phyloP scores from a whole-genome alignment of 2,797 vertebrate genomes.

The Myotis pilosus region DNA sequence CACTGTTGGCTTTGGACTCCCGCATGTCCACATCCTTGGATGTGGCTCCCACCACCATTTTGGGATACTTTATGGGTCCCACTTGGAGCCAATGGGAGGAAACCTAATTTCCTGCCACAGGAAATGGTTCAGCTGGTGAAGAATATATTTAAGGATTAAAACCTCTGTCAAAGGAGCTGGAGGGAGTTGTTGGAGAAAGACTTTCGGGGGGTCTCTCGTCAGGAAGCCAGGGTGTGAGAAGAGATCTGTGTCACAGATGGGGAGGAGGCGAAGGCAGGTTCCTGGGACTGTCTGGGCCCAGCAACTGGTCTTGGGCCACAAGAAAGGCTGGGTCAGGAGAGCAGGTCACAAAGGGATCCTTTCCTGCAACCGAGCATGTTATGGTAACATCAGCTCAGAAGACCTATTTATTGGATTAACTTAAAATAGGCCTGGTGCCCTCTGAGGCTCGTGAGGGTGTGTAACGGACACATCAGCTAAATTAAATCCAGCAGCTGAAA shows the following conservation, averaged over 20 bases:
- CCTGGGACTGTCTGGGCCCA: background rate
- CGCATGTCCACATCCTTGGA: constrained; percentile 35
- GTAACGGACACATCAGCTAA: constrained; percentile 18
- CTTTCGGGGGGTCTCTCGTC: background rate
- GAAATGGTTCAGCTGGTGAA: constrained; percentile 56
- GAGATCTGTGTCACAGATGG: background rate
- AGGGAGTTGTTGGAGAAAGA: constrained; percentile 21
- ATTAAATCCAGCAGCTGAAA: constrained; percentile 45
- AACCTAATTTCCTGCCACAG: constrained; percentile 64
- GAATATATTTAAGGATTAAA: constrained; percentile 39
- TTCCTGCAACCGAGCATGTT: background rate
- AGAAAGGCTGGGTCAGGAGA: constrained; percentile 1
- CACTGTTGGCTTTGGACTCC: background rate
- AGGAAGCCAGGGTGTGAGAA: constrained; percentile 1
- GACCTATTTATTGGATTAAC: constrained; percentile 65
- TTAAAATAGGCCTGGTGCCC: constrained; percentile 39
- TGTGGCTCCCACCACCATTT: background rate
- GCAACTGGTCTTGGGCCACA: background rate
- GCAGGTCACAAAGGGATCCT: background rate
- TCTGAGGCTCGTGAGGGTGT: constrained; percentile 7
- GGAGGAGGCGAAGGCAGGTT: background rate
- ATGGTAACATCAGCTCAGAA: constrained; percentile 42
- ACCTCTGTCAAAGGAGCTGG: background rate
- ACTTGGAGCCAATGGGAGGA: constrained; percentile 70
- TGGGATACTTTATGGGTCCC: constrained; percentile 41